phyloP scores from a whole-genome alignment of 2,797 vertebrate genomes.

The Catostomus latipinnis region DNA sequence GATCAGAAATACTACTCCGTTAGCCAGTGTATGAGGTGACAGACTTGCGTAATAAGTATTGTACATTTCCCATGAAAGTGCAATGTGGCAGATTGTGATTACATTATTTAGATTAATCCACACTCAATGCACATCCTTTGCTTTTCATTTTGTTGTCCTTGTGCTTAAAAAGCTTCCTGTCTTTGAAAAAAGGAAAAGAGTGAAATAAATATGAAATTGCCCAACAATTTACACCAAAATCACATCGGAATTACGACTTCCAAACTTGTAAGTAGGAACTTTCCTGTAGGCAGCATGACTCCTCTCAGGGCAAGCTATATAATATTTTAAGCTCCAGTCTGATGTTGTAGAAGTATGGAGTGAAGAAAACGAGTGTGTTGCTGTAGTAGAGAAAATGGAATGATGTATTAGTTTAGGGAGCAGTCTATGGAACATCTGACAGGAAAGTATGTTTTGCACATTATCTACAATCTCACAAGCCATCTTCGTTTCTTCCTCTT shows the following conservation, averaged over 20 bases:
- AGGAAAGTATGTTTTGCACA: background rate
- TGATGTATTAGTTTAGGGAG: slow-evolving; percentile 12
- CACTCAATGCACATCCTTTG: background rate
- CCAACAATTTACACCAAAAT: background rate
- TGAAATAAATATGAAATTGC: background rate
- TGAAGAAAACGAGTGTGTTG: slow-evolving; percentile 1
- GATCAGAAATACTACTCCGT: background rate
- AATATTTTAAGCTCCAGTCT: background rate
- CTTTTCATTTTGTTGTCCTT: background rate
- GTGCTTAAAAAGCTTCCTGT: too few species aligned
- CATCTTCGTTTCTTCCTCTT: slow-evolving; percentile 3
- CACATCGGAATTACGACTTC: background rate
- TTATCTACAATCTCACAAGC: background rate
- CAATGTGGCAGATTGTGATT: background rate
- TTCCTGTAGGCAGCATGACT: background rate
- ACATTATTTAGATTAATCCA: background rate
- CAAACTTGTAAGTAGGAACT: background rate
- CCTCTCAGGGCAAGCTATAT: background rate
- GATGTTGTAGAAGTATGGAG: background rate
- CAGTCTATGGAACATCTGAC: slow-evolving; percentile 20
- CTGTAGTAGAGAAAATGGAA: slow-evolving; percentile 14
- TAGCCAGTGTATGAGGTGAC: background rate
- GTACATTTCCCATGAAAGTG: background rate
- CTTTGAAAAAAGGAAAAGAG: background rate
- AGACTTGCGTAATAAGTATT: background rate